Conservation (phyloP, 1,140 invertebrate genomes). For the Solen grandis region DNA sequence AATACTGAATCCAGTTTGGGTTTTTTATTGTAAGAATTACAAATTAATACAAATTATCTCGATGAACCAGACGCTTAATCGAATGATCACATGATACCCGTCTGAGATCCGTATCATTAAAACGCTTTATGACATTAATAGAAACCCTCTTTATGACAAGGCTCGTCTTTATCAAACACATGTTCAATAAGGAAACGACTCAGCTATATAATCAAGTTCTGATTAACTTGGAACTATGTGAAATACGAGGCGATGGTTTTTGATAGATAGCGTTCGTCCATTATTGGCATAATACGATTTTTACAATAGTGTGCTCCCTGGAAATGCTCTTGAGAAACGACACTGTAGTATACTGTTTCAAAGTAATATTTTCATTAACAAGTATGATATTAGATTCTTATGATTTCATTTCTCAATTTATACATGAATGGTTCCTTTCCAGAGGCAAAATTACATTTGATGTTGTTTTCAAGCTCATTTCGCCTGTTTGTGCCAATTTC, state of each 20-base stretch:
- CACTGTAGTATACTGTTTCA: background rate
- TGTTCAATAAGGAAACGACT: slow-evolving; percentile 2
- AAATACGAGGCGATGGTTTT: background rate
- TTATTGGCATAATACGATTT: too few species aligned
- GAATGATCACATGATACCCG: background rate
- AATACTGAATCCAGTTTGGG: too few species aligned
- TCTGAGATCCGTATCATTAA: slow-evolving; percentile 5
- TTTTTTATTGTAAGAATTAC: background rate
- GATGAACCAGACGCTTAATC: background rate
- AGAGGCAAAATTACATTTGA: too few species aligned
- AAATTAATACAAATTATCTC: slow-evolving; percentile 1
- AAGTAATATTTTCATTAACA: background rate
- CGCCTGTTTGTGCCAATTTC: too few species aligned
- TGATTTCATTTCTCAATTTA: too few species aligned
- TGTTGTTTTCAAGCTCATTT: too few species aligned
- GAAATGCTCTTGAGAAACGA: slow-evolving; percentile 9
- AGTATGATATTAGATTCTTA: background rate
- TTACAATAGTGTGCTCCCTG: too few species aligned
- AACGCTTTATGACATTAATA: background rate
- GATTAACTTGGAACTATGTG: slow-evolving; percentile 12
- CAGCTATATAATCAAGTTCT: slow-evolving; percentile 21
- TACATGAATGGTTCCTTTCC: too few species aligned
- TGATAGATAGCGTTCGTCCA: too few species aligned
- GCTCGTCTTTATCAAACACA: background rate
- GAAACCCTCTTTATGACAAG: background rate